Evolutionary conservation across 2,888 invertebrate genomes (phyloP).

Genomic region (Limnephilus auricula): DNA sequence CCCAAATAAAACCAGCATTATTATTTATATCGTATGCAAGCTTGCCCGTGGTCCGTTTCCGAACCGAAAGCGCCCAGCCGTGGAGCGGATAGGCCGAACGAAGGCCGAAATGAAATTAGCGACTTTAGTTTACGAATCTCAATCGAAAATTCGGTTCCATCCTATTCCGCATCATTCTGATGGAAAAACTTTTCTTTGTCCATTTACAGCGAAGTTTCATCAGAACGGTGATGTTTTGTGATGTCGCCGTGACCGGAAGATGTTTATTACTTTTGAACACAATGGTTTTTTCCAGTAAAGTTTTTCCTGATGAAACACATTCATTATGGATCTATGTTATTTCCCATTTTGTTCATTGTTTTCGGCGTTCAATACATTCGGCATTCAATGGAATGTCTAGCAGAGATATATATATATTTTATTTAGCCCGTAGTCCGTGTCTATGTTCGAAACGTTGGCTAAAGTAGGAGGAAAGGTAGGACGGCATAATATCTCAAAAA

Average conservation of each 20-base stretch:
- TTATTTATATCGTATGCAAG: constrained; percentile 32
- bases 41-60: not conserved
- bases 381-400: not conserved
- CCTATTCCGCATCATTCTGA: not conserved
- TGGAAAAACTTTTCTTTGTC: not conserved
- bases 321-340: not conserved
- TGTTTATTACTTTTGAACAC: not conserved
- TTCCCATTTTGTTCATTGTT: not conserved
- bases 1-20: not conserved
- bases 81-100: not conserved
- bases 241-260: not conserved
- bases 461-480: no score
- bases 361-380: not conserved
- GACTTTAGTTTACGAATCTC: not conserved
- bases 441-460: no score
- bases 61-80: not conserved
- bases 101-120: not conserved
- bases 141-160: not conserved
- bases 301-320: not conserved
- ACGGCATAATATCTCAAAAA: no score
- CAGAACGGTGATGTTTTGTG: not conserved
- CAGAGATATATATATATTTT: no score
- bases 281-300: not conserved
- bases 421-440: no score
- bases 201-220: not conserved